phyloP scores from a whole-genome alignment of 2,888 invertebrate species.

The Eupithecia centaureata region DNA sequence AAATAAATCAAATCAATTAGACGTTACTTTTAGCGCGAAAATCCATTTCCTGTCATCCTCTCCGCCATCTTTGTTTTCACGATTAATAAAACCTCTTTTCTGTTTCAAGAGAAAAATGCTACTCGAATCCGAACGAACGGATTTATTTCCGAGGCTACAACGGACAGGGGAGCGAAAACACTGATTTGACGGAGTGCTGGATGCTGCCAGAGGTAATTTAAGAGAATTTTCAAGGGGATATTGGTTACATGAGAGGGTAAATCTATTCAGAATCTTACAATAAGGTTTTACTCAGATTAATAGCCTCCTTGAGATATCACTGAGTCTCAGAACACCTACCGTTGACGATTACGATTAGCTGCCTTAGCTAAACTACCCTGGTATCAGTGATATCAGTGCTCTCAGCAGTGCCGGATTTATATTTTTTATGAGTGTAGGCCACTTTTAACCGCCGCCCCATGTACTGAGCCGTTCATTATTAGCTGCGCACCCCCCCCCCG shows the following conservation, averaged over 20 bases:
- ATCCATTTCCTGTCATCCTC: slow-evolving; percentile 12
- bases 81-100: slow-evolving; percentile 36
- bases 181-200: slow-evolving; percentile 84
- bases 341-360: not conserved
- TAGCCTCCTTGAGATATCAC: not conserved
- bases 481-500: no score
- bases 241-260: not conserved
- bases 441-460: no score
- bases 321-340: not conserved
- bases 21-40: slow-evolving; percentile 32
- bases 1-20: slow-evolving; percentile 19
- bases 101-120: slow-evolving; percentile 74
- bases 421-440: no score
- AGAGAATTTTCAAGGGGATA: not conserved
- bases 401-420: no score
- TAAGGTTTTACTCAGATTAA: not conserved
- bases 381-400: not conserved
- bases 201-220: slow-evolving; percentile 81
- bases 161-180: slow-evolving; percentile 71
- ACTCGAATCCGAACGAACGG: slow-evolving; percentile 68
- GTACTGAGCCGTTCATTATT: no score
- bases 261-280: slow-evolving; percentile 2
- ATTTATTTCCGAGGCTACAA: slow-evolving; percentile 63
- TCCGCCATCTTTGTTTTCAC: slow-evolving; percentile 22
- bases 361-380: not conserved